A percentile compares a stretch with the other conserved stretches of the same genome.
These are phyloP conservation scores for Onychomys arenicola DNA, from an alignment of 2,797 vertebrate species.

Conservation along the genomic window DNA sequence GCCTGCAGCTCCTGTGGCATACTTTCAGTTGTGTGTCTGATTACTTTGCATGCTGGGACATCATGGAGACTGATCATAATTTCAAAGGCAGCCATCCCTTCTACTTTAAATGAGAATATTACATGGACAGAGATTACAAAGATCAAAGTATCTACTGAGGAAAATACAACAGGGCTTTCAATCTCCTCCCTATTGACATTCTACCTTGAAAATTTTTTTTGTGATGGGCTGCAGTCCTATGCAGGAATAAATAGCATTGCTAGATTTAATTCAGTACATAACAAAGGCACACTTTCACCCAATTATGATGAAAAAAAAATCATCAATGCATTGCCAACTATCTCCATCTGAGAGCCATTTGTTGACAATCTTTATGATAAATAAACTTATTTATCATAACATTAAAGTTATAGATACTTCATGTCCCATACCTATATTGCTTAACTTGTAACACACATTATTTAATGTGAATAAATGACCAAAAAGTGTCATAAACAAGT, in stretches of 20 bases:
- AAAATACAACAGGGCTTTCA: background rate
- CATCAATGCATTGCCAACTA: background rate
- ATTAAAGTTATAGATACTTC: background rate
- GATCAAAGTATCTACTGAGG: background rate
- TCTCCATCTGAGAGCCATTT: background rate
- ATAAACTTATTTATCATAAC: background rate
- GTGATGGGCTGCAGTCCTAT: background rate
- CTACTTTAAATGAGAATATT: background rate
- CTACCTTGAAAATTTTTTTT: background rate
- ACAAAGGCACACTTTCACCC: background rate
- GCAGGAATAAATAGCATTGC: background rate
- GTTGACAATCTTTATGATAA: constrained; percentile 1
- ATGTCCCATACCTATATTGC: background rate
- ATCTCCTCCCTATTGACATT: background rate
- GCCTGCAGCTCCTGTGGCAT: background rate
- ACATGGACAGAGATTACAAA: background rate
- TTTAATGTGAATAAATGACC: constrained; percentile 12
- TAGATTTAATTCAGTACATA: background rate
- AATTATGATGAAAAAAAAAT: background rate
- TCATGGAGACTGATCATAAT: background rate
- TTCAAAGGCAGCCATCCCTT: constrained; percentile 8
- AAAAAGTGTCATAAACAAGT: background rate
- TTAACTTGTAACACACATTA: background rate
- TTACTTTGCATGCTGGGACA: background rate
- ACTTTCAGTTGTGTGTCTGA: background rate